A percentile compares a stretch with the other conserved stretches of the same genome.
phyloP scores from a whole-genome alignment of 2,113 vertebrate genomes.

The Narcine bancroftii region DNA sequence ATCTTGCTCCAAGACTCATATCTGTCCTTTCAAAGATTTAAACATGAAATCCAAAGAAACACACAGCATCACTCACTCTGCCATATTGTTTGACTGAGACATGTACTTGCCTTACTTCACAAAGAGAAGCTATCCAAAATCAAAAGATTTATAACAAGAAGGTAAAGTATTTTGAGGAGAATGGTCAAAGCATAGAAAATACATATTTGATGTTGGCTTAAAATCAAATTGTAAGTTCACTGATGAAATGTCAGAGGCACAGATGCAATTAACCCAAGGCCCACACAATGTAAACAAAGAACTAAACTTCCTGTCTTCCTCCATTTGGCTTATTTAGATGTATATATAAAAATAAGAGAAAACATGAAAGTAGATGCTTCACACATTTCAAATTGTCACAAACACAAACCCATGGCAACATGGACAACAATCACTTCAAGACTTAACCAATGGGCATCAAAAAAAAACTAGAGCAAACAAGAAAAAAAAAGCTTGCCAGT shows the following conservation, averaged over 20 bases:
- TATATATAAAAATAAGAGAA: background rate
- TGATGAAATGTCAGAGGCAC: background rate
- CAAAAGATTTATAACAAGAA: background rate
- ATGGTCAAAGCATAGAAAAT: background rate
- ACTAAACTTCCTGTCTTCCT: background rate
- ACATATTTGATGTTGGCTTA: background rate
- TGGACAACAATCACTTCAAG: background rate
- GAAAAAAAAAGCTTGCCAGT: background rate
- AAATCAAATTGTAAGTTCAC: background rate
- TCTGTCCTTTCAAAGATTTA: too few relatives aligned
- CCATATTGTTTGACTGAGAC: background rate
- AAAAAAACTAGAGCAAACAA: constrained; percentile 17
- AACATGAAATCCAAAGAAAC: background rate
- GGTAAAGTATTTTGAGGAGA: background rate
- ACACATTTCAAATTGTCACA: background rate
- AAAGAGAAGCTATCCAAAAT: background rate
- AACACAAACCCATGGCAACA: background rate
- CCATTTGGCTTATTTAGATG: background rate
- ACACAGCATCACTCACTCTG: background rate
- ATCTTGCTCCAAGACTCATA: too few relatives aligned
- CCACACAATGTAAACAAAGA: background rate
- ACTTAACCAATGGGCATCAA: constrained; percentile 6
- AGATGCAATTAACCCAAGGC: background rate
- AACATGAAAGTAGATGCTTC: constrained; percentile 5
- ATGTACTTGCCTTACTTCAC: background rate